Evolutionary conservation across 92 coral and sea anemone species (phyloP).

Genomic region (Umimayanthus kanabou): DNA sequence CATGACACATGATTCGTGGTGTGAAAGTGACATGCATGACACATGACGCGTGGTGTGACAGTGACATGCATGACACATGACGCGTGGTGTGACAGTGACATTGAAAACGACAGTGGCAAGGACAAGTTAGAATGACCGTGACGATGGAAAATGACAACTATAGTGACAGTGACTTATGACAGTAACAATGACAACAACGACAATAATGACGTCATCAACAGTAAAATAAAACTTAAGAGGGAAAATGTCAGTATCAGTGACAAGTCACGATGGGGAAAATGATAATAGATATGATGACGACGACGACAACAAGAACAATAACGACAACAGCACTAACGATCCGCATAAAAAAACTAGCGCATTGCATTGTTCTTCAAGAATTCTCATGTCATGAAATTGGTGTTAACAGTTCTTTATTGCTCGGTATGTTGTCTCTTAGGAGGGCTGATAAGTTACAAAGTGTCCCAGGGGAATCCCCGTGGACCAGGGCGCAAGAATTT

Average conservation of each 20-base stretch:
- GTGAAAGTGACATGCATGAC: too few species aligned
- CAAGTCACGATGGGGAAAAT: neutral
- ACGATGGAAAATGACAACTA: neutral
- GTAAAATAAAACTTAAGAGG: neutral
- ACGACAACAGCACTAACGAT: too few species aligned
- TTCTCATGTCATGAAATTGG: neutral
- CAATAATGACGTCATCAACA: too few species aligned
- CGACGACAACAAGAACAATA: neutral
- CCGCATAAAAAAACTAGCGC: too few species aligned
- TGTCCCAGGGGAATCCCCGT: conserved; percentile 87
- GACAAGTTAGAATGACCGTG: too few species aligned
- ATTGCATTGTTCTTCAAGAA: neutral
- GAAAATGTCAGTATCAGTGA: too few species aligned
- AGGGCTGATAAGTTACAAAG: conserved; percentile 85
- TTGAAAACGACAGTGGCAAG: neutral
- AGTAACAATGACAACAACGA: neutral
- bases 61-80: neutral
- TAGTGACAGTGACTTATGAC: too few species aligned
- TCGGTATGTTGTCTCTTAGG: conserved; percentile 43
- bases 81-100: neutral
- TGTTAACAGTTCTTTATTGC: neutral
- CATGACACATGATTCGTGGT: neutral
- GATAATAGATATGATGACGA: neutral
- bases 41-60: too few species aligned
- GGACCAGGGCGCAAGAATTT: conserved; percentile 70